A percentile compares a stretch with the other conserved stretches of the same genome.
phyloP scores from a whole-genome alignment of 2,888 invertebrate species.

The Philereme transversata region DNA sequence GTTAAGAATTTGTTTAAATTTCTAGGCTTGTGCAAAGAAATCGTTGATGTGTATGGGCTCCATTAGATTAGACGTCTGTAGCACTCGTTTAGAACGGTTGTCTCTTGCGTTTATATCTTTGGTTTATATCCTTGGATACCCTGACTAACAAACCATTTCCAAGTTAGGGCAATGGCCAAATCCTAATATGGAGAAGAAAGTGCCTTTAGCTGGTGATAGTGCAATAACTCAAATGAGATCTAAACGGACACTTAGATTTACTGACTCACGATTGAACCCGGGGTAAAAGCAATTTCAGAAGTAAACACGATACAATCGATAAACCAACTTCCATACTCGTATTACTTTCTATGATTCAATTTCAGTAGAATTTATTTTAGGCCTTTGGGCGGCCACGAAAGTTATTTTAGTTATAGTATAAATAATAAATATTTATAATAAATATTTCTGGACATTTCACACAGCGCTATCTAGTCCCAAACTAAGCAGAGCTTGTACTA shows the following conservation, averaged over 20 bases:
- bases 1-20: too few relatives aligned
- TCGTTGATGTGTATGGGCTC: too few relatives aligned
- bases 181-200: constrained; percentile 77
- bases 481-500: too few relatives aligned
- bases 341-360: constrained; percentile 17
- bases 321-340: constrained; percentile 7
- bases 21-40: too few relatives aligned
- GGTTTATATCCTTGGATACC: neutral
- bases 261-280: constrained; percentile 44
- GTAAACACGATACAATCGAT: constrained; percentile 18
- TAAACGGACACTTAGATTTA: constrained; percentile 64
- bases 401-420: too few relatives aligned
- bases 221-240: constrained; percentile 67
- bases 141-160: constrained; percentile 1
- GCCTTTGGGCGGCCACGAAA: too few relatives aligned
- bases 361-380: too few relatives aligned
- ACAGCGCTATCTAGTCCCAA: too few relatives aligned
- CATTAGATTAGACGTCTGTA: too few relatives aligned
- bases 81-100: too few relatives aligned
- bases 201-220: constrained; percentile 46
- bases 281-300: constrained; percentile 23
- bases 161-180: constrained; percentile 55
- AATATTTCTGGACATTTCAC: too few relatives aligned
- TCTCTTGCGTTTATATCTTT: neutral
- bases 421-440: too few relatives aligned